Conservation (phyloP, 2,113 vertebrate genomes). For the Channa argus region DNA sequence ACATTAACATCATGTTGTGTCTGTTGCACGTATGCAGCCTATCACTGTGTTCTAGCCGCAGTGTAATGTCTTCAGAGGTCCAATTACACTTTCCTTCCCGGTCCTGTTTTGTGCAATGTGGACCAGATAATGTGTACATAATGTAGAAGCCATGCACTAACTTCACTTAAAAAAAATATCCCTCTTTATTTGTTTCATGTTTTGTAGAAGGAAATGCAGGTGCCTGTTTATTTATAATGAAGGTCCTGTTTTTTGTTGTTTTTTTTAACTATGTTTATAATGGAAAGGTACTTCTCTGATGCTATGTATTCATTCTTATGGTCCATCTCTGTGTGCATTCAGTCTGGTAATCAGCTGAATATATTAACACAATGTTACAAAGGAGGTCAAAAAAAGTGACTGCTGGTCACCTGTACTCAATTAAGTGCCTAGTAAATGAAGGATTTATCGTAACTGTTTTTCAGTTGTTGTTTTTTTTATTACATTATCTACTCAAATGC, state of each 20-base stretch:
- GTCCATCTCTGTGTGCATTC: conserved; percentile 63
- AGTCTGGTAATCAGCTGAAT: conserved; percentile 50
- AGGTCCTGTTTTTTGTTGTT: conserved; percentile 78
- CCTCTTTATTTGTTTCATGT: conserved; percentile 67
- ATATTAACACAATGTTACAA: conserved; percentile 58
- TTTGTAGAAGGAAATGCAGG: conserved; percentile 80
- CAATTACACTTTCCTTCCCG: conserved; percentile 55
- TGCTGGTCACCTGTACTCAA: conserved; percentile 65
- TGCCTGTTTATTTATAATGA: conserved; percentile 84
- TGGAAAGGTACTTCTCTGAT: conserved; percentile 77
- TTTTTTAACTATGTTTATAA: conserved; percentile 62
- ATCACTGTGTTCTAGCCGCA: conserved; percentile 44
- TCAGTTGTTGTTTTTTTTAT: conserved; percentile 53
- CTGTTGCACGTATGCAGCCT: conserved; percentile 48
- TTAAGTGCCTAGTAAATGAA: conserved; percentile 98
- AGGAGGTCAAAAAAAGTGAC: conserved; percentile 63
- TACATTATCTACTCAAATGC: conserved; percentile 79
- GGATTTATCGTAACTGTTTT: conserved; percentile 83
- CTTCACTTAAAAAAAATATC: conserved; percentile 75
- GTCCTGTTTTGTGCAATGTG: conserved; percentile 57
- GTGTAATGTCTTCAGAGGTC: conserved; percentile 52
- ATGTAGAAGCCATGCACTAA: conserved; percentile 84
- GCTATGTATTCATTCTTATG: conserved; percentile 61
- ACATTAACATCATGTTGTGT: conserved; percentile 41
- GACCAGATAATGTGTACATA: conserved; percentile 76